Evolutionary conservation across 1,140 invertebrate genomes (phyloP).

Genomic region (Drosophila burlai): DNA sequence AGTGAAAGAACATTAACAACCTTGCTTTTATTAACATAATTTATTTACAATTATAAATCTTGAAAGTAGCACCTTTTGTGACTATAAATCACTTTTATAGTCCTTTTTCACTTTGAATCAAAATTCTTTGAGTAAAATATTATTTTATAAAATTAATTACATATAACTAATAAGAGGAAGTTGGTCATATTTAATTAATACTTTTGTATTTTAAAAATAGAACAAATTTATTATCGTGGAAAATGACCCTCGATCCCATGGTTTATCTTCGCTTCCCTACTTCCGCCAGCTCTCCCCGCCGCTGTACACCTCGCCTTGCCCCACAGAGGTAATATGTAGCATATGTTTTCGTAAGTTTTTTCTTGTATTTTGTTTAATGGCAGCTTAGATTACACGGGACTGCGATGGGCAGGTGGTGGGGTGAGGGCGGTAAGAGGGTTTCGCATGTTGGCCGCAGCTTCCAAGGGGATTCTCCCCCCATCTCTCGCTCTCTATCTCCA

Average conservation of each 20-base stretch:
- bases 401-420: constrained; percentile 35
- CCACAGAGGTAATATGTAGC: constrained; percentile 80
- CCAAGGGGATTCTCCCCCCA: constrained; percentile 36
- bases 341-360: constrained; percentile 84
- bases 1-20: too few relatives aligned
- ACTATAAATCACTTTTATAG: too few relatives aligned
- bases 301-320: constrained; percentile 23
- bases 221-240: background rate
- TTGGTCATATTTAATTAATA: background rate
- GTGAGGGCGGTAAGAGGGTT: constrained; percentile 24
- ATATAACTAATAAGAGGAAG: too few relatives aligned
- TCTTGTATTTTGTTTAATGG: constrained; percentile 84
- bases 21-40: too few relatives aligned
- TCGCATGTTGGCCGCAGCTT: constrained; percentile 72
- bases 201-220: background rate
- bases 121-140: background rate
- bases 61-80: too few relatives aligned
- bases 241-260: constrained; percentile 9
- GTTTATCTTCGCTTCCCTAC: constrained; percentile 17
- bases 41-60: too few relatives aligned
- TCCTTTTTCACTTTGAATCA: background rate
- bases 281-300: constrained; percentile 53
- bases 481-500: background rate
- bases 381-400: constrained; percentile 78
- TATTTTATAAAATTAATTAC: too few relatives aligned